Evolutionary conservation across 1,140 invertebrate genomes (phyloP).

Genomic region (Potamilus streckersoni): DNA sequence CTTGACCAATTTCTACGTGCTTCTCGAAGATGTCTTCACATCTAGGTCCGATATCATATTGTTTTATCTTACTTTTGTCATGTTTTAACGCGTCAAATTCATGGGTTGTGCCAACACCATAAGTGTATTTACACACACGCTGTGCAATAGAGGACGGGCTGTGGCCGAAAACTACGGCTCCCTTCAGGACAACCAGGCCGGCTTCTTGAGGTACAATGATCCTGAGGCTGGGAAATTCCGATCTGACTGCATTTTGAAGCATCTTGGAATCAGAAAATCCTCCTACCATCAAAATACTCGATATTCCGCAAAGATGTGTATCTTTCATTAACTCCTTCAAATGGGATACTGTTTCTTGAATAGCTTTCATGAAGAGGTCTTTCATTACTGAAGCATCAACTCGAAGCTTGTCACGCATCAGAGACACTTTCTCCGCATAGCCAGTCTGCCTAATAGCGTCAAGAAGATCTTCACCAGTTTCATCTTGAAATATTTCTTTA

Average conservation of each 20-base stretch:
- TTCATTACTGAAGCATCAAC: slow-evolving; percentile 10
- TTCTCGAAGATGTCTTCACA: slow-evolving; percentile 34
- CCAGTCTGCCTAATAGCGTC: slow-evolving; percentile 9
- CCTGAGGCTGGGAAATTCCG: slow-evolving; percentile 24
- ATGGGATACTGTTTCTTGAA: slow-evolving; percentile 30
- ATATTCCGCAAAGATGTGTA: slow-evolving; percentile 13
- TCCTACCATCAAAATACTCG: slow-evolving; percentile 42
- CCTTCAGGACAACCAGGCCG: slow-evolving; percentile 41
- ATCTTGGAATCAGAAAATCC: slow-evolving; percentile 37
- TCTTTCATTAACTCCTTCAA: slow-evolving; percentile 30
- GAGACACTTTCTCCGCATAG: slow-evolving; percentile 15
- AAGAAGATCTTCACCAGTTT: background rate
- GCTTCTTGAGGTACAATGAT: slow-evolving; percentile 39
- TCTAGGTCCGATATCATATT: slow-evolving; percentile 9
- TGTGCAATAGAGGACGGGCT: slow-evolving; percentile 22
- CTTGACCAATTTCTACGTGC: slow-evolving; percentile 28
- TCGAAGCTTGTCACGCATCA: slow-evolving; percentile 10
- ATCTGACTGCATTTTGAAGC: slow-evolving; percentile 23
- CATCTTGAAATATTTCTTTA: slow-evolving; percentile 27
- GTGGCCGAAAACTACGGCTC: slow-evolving; percentile 45
- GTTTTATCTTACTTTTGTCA: slow-evolving; percentile 22
- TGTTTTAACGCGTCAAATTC: slow-evolving; percentile 25
- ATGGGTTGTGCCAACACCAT: slow-evolving; percentile 27
- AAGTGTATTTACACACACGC: slow-evolving; percentile 31
- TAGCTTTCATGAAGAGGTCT: slow-evolving; percentile 28